phyloP scores from a whole-genome alignment of 2,797 vertebrate species.

The Pygocentrus nattereri region DNA sequence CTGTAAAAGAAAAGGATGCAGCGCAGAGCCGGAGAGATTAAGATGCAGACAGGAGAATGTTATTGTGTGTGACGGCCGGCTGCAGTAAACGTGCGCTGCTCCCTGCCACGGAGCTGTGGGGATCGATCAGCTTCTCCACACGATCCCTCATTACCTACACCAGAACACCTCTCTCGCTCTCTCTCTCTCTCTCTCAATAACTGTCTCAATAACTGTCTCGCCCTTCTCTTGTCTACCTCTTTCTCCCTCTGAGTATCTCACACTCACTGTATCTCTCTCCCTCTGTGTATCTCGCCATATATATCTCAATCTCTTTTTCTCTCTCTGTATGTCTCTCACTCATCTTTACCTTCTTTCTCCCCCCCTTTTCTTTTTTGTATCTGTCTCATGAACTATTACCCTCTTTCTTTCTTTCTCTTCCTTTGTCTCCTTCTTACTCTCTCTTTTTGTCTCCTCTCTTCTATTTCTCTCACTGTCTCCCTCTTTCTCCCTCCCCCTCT shows the following conservation, averaged over 20 bases:
- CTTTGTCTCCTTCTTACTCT: not conserved
- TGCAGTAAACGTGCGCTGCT: constrained; percentile 31
- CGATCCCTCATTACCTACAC: constrained; percentile 55
- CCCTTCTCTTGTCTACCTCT: not conserved
- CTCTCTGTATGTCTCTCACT: not conserved
- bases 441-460: not conserved
- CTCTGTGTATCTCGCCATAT: not conserved
- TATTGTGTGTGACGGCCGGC: constrained; percentile 45
- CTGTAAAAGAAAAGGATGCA: constrained; percentile 40
- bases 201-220: not conserved
- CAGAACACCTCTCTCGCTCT: constrained; percentile 24
- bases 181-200: constrained; percentile 8
- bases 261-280: not conserved
- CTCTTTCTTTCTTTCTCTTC: not conserved
- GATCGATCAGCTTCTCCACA: constrained; percentile 51
- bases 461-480: not conserved
- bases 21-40: constrained; percentile 55
- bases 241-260: not conserved
- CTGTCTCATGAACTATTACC: too few relatives aligned
- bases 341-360: too few relatives aligned
- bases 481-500: not conserved
- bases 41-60: constrained; percentile 56
- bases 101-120: constrained; percentile 49
- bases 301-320: not conserved
- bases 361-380: too few relatives aligned